phyloP scores from a whole-genome alignment of 2,113 vertebrate genomes.

The Melierax canorus region DNA sequence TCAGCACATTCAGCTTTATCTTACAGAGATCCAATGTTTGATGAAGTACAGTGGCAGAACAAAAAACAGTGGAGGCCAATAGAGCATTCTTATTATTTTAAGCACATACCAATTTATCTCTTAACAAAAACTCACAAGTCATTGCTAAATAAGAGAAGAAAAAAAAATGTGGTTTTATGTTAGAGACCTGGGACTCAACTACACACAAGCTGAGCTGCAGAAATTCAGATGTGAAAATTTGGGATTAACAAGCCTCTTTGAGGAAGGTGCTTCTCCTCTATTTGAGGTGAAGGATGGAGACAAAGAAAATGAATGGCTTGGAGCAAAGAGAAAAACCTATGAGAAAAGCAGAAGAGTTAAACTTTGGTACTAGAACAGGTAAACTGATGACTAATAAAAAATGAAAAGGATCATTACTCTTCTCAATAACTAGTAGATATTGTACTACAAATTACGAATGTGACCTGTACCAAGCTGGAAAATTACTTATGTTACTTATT shows the following conservation, averaged over 20 bases:
- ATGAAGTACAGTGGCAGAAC: background rate
- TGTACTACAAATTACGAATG: background rate
- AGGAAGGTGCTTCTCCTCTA: background rate
- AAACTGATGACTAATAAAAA: background rate
- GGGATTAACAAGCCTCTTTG: background rate
- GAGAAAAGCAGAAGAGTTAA: background rate
- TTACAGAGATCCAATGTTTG: background rate
- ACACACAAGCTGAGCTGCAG: background rate
- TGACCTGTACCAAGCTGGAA: background rate
- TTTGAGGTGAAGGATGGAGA: background rate
- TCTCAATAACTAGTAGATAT: background rate
- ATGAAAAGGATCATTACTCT: background rate
- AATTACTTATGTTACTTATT: background rate
- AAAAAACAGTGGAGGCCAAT: background rate
- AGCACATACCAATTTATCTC: background rate
- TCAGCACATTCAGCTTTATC: background rate
- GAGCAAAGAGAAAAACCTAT: background rate
- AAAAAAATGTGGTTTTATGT: background rate
- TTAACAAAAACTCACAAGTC: background rate
- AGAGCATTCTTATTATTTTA: background rate
- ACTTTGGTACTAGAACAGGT: background rate
- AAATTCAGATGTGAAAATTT: background rate
- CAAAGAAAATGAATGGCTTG: background rate
- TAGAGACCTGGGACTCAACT: background rate
- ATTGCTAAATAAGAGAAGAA: background rate